Conservation (phyloP, 2,113 vertebrate species). For the Diglossa brunneiventris region DNA sequence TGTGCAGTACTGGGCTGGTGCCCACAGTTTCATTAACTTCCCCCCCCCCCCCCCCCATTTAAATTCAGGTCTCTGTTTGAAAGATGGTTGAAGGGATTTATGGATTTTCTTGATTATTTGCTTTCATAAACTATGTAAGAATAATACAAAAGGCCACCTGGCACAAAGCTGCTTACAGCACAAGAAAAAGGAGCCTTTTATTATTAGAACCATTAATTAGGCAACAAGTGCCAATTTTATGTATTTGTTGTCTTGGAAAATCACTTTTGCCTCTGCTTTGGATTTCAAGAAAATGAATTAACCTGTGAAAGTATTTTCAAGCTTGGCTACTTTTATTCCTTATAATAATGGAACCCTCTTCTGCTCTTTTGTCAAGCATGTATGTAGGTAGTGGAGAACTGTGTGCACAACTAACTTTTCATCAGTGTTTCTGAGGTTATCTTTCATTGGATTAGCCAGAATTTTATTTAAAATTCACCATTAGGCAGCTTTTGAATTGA, state of each 20-base stretch:
- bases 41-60: background rate
- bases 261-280: background rate
- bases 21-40: background rate
- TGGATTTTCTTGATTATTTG: constrained; percentile 31
- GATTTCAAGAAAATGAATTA: constrained; percentile 23
- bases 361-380: background rate
- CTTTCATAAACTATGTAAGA: constrained; percentile 28
- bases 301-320: background rate
- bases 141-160: constrained; percentile 6
- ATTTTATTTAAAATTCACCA: background rate
- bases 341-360: background rate
- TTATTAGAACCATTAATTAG: constrained; percentile 3
- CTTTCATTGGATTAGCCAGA: background rate
- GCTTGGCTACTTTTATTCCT: background rate
- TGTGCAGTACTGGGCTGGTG: background rate
- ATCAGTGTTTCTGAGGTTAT: background rate
- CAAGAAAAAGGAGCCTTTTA: constrained; percentile 18
- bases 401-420: background rate
- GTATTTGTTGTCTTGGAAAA: constrained; percentile 24
- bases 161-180: background rate
- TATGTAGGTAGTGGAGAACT: background rate
- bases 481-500: background rate
- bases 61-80: background rate
- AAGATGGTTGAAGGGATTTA: constrained; percentile 13
- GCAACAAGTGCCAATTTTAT: background rate